These are phyloP conservation scores for Tiphia femorata DNA, from an alignment of 2,888 invertebrate species.

Conservation along the genomic window DNA sequence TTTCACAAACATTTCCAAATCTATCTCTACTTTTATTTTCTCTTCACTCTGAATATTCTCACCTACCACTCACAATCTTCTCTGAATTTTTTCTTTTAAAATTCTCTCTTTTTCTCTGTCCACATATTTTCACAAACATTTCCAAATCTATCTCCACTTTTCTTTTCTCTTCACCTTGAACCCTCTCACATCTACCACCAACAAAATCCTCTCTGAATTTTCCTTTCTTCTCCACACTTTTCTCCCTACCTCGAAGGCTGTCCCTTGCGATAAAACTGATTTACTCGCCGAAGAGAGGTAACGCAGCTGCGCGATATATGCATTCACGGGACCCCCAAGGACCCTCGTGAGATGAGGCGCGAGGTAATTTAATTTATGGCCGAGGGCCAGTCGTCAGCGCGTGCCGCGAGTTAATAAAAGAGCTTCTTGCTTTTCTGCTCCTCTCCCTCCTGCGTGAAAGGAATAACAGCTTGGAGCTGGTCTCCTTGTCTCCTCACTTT, in stretches of 20 bases:
- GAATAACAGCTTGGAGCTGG: neutral
- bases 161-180: constrained; percentile 4
- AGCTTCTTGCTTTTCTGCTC: constrained; percentile 6
- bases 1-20: no score
- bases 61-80: no score
- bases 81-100: no score
- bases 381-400: constrained; percentile 46
- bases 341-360: constrained; percentile 4
- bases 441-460: constrained; percentile 7
- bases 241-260: no score
- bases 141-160: neutral
- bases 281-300: constrained; percentile 15
- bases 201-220: neutral
- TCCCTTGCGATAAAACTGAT: constrained; percentile 22
- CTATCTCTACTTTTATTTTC: no score
- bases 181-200: neutral
- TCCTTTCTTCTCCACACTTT: neutral
- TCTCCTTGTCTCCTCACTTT: neutral
- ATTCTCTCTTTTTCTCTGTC: no score
- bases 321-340: constrained; percentile 29
- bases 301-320: constrained; percentile 45
- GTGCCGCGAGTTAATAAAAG: constrained; percentile 41
- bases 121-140: no score
- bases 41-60: no score
- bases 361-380: constrained; percentile 48